These are phyloP conservation scores for Apodemus sylvaticus DNA, from an alignment of 2,113 vertebrate genomes.

Conservation along the genomic window DNA sequence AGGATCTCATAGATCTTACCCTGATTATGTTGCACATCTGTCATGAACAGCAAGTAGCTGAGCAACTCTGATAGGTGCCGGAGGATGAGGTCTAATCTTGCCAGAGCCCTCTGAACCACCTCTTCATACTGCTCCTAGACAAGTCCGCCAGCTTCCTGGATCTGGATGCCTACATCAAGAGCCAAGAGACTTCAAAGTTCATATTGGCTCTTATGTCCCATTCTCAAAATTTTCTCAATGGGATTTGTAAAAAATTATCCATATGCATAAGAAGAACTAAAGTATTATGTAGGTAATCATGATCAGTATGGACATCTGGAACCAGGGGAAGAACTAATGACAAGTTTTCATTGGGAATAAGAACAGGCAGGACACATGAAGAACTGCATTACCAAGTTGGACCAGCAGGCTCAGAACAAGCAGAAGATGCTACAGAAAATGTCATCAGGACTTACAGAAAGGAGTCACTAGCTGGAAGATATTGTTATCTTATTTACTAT, in stretches of 20 bases:
- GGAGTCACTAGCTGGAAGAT: constrained; percentile 93
- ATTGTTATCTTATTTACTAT: background rate
- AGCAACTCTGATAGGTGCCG: constrained; percentile 96
- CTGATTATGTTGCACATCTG: constrained; percentile 91
- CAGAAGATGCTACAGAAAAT: constrained; percentile 96
- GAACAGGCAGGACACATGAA: constrained; percentile 97
- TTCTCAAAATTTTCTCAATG: constrained; percentile 91
- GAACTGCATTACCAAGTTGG: constrained; percentile 95
- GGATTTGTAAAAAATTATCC: constrained; percentile 92
- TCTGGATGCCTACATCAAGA: constrained; percentile 94
- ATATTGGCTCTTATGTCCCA: constrained; percentile 82
- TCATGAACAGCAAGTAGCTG: constrained; percentile 94
- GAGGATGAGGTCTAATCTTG: constrained; percentile 94
- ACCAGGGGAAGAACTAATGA: background rate
- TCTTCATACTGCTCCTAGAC: constrained; percentile 93
- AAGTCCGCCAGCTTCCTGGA: constrained; percentile 88
- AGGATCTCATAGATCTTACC: constrained; percentile 93
- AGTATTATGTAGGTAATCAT: background rate
- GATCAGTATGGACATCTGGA: too few species aligned
- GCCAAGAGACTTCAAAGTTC: constrained; percentile 86
- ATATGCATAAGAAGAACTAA: constrained; percentile 84
- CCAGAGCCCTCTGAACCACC: constrained; percentile 94
- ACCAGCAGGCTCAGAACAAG: constrained; percentile 96
- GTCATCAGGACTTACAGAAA: constrained; percentile 92
- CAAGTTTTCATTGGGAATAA: constrained; percentile 94